Conservation (phyloP, 2,113 vertebrate species). For the Alectura lathami region DNA sequence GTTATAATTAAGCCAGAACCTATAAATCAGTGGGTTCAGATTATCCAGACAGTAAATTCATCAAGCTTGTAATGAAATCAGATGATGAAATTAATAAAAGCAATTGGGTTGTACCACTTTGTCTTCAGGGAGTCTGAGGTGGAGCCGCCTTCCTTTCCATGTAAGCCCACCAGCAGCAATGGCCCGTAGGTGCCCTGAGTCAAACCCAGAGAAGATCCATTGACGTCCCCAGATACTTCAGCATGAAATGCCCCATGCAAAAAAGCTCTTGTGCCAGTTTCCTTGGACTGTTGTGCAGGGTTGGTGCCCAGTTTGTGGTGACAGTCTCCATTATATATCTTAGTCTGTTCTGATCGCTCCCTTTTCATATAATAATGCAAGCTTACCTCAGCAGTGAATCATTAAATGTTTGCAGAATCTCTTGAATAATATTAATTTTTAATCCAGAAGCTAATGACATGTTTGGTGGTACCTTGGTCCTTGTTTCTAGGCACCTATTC, state of each 20-base stretch:
- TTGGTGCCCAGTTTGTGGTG: rapidly evolving
- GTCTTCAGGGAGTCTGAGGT: not conserved
- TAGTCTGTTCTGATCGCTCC: not conserved
- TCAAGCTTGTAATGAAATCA: not conserved
- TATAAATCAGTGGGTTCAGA: constrained; percentile 32
- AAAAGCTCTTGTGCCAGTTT: not conserved
- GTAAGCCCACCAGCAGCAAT: rapidly evolving
- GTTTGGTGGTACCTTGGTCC: not conserved
- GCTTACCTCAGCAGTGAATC: not conserved
- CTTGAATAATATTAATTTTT: not conserved
- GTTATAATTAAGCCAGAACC: not conserved
- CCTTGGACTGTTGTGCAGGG: not conserved
- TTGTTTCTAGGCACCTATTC: not conserved
- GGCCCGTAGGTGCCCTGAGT: rapidly evolving
- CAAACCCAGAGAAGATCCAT: not conserved
- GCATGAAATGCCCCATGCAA: not conserved
- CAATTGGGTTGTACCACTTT: not conserved
- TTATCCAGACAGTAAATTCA: not conserved
- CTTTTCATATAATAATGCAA: not conserved
- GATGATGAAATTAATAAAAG: not conserved
- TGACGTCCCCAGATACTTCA: not conserved
- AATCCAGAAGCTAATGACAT: not conserved
- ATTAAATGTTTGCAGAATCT: not conserved
- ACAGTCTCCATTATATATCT: not conserved
- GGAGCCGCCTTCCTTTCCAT: not conserved